These are phyloP conservation scores for Pachypsylla venusta DNA, from an alignment of 1,140 invertebrate species.

Conservation along the genomic window DNA sequence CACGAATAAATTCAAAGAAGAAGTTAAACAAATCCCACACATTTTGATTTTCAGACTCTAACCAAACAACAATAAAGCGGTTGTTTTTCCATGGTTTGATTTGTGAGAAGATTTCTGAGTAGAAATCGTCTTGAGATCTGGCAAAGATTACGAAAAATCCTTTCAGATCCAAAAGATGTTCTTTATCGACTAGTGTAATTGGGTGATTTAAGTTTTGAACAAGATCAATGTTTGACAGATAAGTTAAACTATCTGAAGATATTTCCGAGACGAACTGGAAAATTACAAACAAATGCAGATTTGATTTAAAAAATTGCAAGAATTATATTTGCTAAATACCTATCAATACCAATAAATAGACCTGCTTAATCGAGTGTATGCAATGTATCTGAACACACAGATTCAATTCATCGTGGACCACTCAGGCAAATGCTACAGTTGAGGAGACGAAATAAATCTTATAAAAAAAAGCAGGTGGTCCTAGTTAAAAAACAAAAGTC, in stretches of 20 bases:
- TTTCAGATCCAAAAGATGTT: not conserved
- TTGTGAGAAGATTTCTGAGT: not conserved
- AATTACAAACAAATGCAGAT: not conserved
- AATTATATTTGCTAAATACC: not conserved
- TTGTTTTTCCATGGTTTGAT: not conserved
- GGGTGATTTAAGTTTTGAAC: not conserved
- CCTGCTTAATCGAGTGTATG: not conserved
- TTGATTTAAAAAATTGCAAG: too few species aligned
- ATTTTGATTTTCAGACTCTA: not conserved
- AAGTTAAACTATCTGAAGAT: not conserved
- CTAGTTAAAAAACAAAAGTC: too few species aligned
- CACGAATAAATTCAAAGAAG: not conserved
- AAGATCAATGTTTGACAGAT: not conserved
- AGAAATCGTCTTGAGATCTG: not conserved
- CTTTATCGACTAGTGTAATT: not conserved
- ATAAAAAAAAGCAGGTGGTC: too few species aligned
- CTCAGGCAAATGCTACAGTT: too few species aligned
- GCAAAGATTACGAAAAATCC: conserved; percentile 2
- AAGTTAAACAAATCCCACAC: not conserved
- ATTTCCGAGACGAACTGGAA: not conserved
- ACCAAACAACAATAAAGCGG: not conserved
- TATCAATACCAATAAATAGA: not conserved
- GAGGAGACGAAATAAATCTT: too few species aligned
- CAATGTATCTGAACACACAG: not conserved
- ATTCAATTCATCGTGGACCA: too few species aligned